Evolutionary conservation across 2,113 vertebrate genomes (phyloP), one percentile per base, ranked within the genome.

Genomic region (Brachypodius melanocephalos): DNA sequence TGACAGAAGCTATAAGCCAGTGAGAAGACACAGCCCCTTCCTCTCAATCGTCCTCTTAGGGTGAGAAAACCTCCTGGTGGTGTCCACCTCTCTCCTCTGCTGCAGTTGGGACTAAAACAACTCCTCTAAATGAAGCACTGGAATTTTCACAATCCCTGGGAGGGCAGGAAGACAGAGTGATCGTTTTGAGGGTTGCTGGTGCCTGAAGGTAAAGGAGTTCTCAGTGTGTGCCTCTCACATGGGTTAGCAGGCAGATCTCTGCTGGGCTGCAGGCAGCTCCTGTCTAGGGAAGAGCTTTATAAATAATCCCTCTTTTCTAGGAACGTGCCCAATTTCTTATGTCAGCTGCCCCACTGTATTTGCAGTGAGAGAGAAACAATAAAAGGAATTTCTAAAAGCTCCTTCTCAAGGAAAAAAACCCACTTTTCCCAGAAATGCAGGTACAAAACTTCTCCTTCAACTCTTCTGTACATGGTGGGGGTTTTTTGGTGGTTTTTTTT

Each of bases 401-500:
- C 4, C 15, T 65, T 74, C 42, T 48, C 6, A 3, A 42, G 65
- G 63, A 76, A 65, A 57, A 51, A 17, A 49, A 0, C n/a, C n/a
- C 9, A 34, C 14, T 90, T 80, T 9, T 68, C 28, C 26, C 43
- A 55, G 67, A 86, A 88, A 31, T 15, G 8, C 34, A 76, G 51
- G 26, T 66, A 55, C 51, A 61, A 34, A 79, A 73, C n/a, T 15
- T 46, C 15, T 88, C 43, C 55, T 73, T 74, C 54, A 24, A 19
- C 17, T 34, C 36, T 71, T 71, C 43, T 21, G 12, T 14, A 22
- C 0, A 2, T n/a, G n/a, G n/a, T n/a, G n/a, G n/a, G n/a, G n/a
- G n/a, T n/a, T n/a, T 38, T 38, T 38, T 38, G 38, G 38, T 38
- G n/a, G n/a, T 49, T 17, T 83, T 28, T 49, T 49, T 14, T 25